Evolutionary conservation across 2,888 invertebrate species (phyloP).

Genomic region (Caenorhabditis afra): DNA sequence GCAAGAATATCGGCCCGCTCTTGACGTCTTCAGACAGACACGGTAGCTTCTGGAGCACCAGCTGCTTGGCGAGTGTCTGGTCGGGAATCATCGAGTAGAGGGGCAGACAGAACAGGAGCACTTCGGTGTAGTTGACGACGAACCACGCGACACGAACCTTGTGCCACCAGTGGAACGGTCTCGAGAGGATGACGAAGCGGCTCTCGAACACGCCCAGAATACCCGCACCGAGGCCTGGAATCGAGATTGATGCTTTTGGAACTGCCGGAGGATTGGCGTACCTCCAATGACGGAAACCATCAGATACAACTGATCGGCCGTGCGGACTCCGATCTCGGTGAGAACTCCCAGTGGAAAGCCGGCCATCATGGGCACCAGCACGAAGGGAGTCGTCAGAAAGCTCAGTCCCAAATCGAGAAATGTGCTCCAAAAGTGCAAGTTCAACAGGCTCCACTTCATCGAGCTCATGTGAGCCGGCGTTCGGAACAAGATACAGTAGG

Average conservation of each 20-base stretch:
- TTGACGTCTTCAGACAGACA: not conserved
- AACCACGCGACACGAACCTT: conserved; percentile 1
- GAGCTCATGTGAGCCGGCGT: conserved; percentile 10
- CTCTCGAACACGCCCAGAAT: conserved; percentile 25
- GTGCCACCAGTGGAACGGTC: not conserved
- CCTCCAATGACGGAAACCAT: not conserved
- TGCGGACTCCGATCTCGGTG: not conserved
- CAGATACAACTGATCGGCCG: not conserved
- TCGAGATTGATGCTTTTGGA: not conserved
- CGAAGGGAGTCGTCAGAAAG: not conserved
- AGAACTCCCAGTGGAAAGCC: conserved; percentile 11
- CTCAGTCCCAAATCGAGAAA: conserved; percentile 11
- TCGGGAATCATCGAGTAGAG: conserved; percentile 5
- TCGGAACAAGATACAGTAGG: conserved; percentile 25
- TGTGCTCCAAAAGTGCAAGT: not conserved
- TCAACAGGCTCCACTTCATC: not conserved
- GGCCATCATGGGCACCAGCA: conserved; percentile 6
- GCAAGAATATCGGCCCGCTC: not conserved
- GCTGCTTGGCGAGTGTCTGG: not conserved
- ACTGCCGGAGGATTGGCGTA: conserved; percentile 5
- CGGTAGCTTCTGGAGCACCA: not conserved
- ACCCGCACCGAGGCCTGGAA: not conserved
- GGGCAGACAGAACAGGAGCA: not conserved
- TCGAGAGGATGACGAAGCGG: not conserved
- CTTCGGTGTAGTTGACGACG: not conserved